Conservation (phyloP, 2,888 invertebrate genomes). For the Syrphus vitripennis region DNA sequence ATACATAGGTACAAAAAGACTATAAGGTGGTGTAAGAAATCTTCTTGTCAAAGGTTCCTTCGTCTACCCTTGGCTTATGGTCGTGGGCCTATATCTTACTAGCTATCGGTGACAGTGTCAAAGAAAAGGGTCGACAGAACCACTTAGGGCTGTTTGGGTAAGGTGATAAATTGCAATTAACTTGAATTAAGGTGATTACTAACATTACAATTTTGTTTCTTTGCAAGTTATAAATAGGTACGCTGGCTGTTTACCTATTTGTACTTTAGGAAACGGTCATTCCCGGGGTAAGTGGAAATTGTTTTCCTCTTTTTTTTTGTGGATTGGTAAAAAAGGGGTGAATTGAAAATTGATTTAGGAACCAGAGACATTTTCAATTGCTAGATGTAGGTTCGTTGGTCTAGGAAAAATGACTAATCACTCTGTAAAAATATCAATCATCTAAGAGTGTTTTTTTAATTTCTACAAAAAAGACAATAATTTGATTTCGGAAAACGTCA, state of each 20-base stretch:
- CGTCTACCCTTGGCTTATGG: background rate
- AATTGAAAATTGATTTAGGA: background rate
- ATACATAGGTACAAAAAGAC: background rate
- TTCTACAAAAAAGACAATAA: too few relatives aligned
- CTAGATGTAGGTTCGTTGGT: too few relatives aligned
- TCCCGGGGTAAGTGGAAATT: background rate
- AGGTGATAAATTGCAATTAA: slow-evolving; percentile 58
- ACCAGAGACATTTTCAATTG: background rate
- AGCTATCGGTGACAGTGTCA: slow-evolving; percentile 13
- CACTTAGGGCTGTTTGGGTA: slow-evolving; percentile 31
- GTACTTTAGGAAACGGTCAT: background rate
- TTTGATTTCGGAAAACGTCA: too few relatives aligned
- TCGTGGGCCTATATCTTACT: background rate
- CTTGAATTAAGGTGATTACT: slow-evolving; percentile 34
- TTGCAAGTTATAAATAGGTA: too few relatives aligned
- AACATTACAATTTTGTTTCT: slow-evolving; percentile 10
- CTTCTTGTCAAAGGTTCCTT: background rate
- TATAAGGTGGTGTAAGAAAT: background rate
- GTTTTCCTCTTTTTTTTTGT: background rate
- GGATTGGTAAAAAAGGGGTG: background rate
- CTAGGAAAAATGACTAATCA: too few relatives aligned
- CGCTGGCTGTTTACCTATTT: background rate
- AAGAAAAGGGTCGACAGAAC: slow-evolving; percentile 15
- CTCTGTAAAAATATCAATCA: too few relatives aligned
- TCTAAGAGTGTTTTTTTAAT: too few relatives aligned